Evolutionary conservation across 1,140 invertebrate genomes (phyloP).

Genomic region (Oscheius sp.): DNA sequence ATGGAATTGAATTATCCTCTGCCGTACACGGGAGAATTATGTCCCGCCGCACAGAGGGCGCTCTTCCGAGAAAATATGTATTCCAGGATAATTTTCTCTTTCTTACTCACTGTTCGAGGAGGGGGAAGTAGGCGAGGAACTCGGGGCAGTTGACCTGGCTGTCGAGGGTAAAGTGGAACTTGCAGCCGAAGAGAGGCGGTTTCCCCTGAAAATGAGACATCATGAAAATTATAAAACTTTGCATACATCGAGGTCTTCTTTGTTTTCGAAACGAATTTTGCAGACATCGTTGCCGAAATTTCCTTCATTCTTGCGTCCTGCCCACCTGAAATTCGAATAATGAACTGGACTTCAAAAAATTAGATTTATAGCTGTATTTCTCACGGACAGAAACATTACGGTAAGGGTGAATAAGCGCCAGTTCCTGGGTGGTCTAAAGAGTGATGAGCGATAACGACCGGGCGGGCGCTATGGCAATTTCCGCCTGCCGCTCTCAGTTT

Average conservation of each 20-base stretch:
- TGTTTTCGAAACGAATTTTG: constrained; percentile 63
- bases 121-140: constrained; percentile 89
- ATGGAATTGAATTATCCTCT: not conserved
- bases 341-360: too few species aligned
- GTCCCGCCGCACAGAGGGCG: not conserved
- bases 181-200: constrained; percentile 86
- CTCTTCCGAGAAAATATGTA: too few species aligned
- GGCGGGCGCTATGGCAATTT: not conserved
- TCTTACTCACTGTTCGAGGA: constrained; percentile 72
- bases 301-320: constrained; percentile 22
- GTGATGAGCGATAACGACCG: not conserved
- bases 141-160: constrained; percentile 96
- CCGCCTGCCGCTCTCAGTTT: too few species aligned
- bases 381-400: too few species aligned
- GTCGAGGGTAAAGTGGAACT: constrained; percentile 91
- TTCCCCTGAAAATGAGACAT: constrained; percentile 54
- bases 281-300: constrained; percentile 58
- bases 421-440: too few species aligned
- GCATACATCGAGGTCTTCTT: not conserved
- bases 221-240: not conserved
- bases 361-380: too few species aligned
- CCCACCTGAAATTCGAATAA: constrained; percentile 37
- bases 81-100: too few species aligned
- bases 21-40: not conserved
- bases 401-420: too few species aligned